Evolutionary conservation across 2,888 invertebrate species (phyloP).

Genomic region (Idaea straminata): DNA sequence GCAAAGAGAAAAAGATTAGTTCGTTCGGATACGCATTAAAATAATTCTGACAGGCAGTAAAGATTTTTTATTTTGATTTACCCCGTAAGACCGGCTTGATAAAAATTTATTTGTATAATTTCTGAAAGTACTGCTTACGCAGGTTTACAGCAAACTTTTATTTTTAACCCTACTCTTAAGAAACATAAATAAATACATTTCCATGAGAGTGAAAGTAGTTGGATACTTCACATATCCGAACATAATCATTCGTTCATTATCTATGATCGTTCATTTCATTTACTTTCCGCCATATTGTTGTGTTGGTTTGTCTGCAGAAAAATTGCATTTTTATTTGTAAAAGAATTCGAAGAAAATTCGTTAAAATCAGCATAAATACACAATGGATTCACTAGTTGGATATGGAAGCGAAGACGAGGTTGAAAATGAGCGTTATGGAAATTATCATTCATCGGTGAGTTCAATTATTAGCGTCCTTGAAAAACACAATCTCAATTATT

Average conservation of each 20-base stretch:
- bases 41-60: neutral
- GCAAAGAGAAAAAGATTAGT: constrained; percentile 61
- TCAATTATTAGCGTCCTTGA: constrained; percentile 11
- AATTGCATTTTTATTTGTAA: neutral
- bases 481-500: neutral
- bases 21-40: constrained; percentile 41
- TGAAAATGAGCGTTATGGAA: constrained; percentile 68
- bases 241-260: constrained; percentile 13
- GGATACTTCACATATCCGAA: constrained; percentile 9
- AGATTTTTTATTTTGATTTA: neutral
- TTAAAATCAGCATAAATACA: neutral
- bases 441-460: constrained; percentile 61
- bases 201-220: constrained; percentile 8
- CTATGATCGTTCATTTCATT: neutral
- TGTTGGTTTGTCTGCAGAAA: constrained; percentile 7
- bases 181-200: neutral
- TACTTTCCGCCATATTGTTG: constrained; percentile 19
- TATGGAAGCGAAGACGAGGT: constrained; percentile 90
- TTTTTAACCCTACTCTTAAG: too few species aligned
- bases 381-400: constrained; percentile 87
- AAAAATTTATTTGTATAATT: neutral
- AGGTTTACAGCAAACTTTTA: too few species aligned
- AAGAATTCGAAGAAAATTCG: neutral
- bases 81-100: neutral
- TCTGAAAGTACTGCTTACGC: too few species aligned